Evolutionary conservation across 1,140 invertebrate species (phyloP).

Genomic region (Paracyclopina nana): DNA sequence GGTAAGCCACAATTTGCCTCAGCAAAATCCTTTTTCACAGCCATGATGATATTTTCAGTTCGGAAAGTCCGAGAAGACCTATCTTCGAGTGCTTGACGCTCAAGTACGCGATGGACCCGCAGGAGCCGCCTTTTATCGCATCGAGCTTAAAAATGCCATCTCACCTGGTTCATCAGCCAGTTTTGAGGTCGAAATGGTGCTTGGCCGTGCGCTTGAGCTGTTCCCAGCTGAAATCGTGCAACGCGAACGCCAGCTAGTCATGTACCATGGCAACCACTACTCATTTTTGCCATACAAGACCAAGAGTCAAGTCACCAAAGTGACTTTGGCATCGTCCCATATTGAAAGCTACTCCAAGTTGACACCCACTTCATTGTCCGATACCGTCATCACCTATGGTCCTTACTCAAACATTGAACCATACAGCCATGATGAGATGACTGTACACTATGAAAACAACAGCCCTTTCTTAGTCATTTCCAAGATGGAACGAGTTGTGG

Average conservation of each 20-base stretch:
- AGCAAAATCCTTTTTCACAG: slow-evolving; percentile 17
- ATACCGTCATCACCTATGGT: slow-evolving; percentile 50
- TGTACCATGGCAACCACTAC: slow-evolving; percentile 49
- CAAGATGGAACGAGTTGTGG: slow-evolving; percentile 60
- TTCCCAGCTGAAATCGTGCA: slow-evolving; percentile 72
- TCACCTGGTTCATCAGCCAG: slow-evolving; percentile 35
- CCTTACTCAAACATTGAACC: neutral
- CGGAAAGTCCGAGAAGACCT: slow-evolving; percentile 26
- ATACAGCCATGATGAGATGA: slow-evolving; percentile 37
- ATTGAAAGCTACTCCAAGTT: slow-evolving; percentile 59
- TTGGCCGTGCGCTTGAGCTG: slow-evolving; percentile 49
- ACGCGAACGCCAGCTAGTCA: slow-evolving; percentile 67
- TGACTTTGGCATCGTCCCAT: slow-evolving; percentile 50
- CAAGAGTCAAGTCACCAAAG: slow-evolving; percentile 52
- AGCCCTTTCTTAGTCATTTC: slow-evolving; percentile 81
- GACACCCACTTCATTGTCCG: slow-evolving; percentile 56
- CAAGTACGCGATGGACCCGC: slow-evolving; percentile 29
- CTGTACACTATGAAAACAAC: slow-evolving; percentile 89
- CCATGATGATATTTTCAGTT: no score
- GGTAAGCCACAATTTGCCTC: neutral
- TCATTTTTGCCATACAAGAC: slow-evolving; percentile 61
- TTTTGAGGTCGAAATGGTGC: slow-evolving; percentile 49
- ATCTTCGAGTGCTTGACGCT: slow-evolving; percentile 36
- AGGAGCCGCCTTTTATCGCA: slow-evolving; percentile 35
- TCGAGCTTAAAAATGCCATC: slow-evolving; percentile 40